Evolutionary conservation across 2,888 invertebrate genomes (phyloP).

Genomic region (Cosmia pyralina): DNA sequence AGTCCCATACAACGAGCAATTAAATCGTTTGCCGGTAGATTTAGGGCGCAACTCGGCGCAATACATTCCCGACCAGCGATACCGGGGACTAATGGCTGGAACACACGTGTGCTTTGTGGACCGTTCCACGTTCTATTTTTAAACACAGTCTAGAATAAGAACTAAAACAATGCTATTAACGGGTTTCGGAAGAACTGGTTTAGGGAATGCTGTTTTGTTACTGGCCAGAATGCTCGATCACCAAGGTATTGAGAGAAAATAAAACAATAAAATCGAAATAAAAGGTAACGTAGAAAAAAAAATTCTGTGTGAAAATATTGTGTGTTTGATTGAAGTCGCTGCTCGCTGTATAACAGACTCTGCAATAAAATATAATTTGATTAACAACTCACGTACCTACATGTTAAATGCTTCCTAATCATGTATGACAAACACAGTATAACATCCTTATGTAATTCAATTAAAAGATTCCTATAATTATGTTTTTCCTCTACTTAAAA

Average conservation of each 20-base stretch:
- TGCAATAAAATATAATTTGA: slow-evolving; percentile 6
- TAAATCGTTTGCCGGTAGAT: slow-evolving; percentile 79
- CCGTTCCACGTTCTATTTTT: slow-evolving; percentile 60
- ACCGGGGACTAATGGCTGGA: slow-evolving; percentile 73
- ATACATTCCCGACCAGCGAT: slow-evolving; percentile 78
- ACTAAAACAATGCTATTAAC: slow-evolving; percentile 48
- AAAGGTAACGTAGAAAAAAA: background rate
- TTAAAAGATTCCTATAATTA: background rate
- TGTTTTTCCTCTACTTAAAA: slow-evolving; percentile 1
- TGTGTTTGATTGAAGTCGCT: background rate
- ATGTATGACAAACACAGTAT: slow-evolving; percentile 8
- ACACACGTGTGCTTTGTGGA: slow-evolving; percentile 67
- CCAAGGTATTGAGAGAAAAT: background rate
- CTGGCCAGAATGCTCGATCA: slow-evolving; percentile 14
- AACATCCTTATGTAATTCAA: slow-evolving; percentile 1
- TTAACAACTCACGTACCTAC: background rate
- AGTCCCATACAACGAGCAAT: slow-evolving; percentile 66
- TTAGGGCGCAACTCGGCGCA: slow-evolving; percentile 75
- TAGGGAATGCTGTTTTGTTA: slow-evolving; percentile 29
- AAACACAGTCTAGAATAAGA: slow-evolving; percentile 50
- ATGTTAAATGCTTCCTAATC: slow-evolving; percentile 9
- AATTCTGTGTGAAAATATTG: slow-evolving; percentile 30
- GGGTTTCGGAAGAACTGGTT: slow-evolving; percentile 43
- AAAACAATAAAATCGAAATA: slow-evolving; percentile 7
- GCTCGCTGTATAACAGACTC: background rate